Conservation (phyloP, 2,888 invertebrate species). For the Leptinotarsa peninsularis region DNA sequence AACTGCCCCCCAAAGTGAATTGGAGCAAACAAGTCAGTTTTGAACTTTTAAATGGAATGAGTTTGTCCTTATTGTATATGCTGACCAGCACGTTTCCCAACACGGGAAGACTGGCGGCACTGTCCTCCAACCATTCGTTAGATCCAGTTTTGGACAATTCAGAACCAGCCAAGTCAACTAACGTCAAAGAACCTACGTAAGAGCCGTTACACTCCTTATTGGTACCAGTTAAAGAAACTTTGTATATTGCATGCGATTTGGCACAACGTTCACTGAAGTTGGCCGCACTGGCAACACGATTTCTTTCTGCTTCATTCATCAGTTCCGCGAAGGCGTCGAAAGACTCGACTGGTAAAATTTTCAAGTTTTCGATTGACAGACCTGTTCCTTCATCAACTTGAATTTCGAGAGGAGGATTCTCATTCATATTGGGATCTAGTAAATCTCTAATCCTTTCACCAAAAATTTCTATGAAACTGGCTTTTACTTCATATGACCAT, state of each 20-base stretch:
- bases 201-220: slow-evolving; percentile 73
- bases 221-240: slow-evolving; percentile 76
- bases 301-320: slow-evolving; percentile 81
- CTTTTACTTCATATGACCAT: slow-evolving; percentile 77
- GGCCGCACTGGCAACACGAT: slow-evolving; percentile 75
- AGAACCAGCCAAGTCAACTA: slow-evolving; percentile 90
- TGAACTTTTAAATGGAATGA: slow-evolving; percentile 90
- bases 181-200: slow-evolving; percentile 78
- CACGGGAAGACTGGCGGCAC: slow-evolving; percentile 84
- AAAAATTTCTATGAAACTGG: slow-evolving; percentile 78
- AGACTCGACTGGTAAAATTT: slow-evolving; percentile 73
- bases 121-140: slow-evolving; percentile 77
- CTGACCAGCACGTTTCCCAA: slow-evolving; percentile 86
- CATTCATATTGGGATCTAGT: slow-evolving; percentile 62
- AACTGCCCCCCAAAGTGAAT: slow-evolving; percentile 90
- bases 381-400: slow-evolving; percentile 69
- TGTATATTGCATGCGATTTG: slow-evolving; percentile 68
- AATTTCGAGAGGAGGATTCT: slow-evolving; percentile 69
- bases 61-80: slow-evolving; percentile 83
- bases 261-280: slow-evolving; percentile 71
- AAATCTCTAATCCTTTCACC: slow-evolving; percentile 73
- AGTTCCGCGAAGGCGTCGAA: slow-evolving; percentile 77
- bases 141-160: slow-evolving; percentile 75
- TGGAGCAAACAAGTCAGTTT: slow-evolving; percentile 90
- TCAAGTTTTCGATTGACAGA: slow-evolving; percentile 71